Percentiles rank a stretch among this genome's conserved stretches.
Evolutionary conservation across 2,888 invertebrate genomes (phyloP).

Genomic region (Acanthosepion lycidas): DNA sequence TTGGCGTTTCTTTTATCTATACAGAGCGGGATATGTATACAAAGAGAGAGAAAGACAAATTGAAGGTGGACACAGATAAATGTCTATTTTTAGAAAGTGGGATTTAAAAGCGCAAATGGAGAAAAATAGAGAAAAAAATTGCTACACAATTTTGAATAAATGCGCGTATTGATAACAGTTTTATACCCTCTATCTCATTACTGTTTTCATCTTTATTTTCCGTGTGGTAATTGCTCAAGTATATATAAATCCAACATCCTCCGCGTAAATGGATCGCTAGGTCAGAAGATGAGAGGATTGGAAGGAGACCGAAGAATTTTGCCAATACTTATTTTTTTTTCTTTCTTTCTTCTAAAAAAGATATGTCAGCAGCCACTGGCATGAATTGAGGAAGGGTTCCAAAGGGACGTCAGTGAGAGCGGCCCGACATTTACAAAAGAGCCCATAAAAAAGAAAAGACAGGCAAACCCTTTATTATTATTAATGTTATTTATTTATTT

Average conservation of each 20-base stretch:
- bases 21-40: not conserved
- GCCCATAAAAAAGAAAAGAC: not conserved
- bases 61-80: no score
- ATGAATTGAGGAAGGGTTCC: not conserved
- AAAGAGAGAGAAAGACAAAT: not conserved
- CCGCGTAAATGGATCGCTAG: not conserved
- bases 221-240: not conserved
- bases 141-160: no score
- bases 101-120: no score
- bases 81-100: no score
- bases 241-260: not conserved
- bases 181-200: not conserved
- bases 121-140: no score
- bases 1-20: not conserved
- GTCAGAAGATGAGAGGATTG: not conserved
- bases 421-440: not conserved
- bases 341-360: not conserved
- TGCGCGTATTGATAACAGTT: no score
- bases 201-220: not conserved
- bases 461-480: not conserved
- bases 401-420: not conserved
- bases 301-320: not conserved
- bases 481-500: not conserved
- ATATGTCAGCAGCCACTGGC: not conserved
- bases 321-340: not conserved